phyloP scores from a whole-genome alignment of 2,888 invertebrate genomes.

The Prosapia bicincta region DNA sequence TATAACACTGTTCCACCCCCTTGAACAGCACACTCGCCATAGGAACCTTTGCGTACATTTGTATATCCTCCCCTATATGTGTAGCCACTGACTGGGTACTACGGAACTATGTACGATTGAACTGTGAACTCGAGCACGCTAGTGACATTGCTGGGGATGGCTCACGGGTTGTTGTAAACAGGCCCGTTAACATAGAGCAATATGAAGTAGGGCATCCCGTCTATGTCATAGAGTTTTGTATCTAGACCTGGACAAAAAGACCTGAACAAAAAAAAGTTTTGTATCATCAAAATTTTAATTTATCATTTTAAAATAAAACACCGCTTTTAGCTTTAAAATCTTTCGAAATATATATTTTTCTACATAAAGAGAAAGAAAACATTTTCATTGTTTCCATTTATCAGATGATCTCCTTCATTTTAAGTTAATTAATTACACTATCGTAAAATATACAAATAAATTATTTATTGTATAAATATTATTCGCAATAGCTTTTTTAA shows the following conservation, averaged over 20 bases:
- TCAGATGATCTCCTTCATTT: too few relatives aligned
- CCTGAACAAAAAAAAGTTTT: too few relatives aligned
- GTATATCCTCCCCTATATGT: slow-evolving; percentile 81
- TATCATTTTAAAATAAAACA: too few relatives aligned
- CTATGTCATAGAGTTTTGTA: slow-evolving; percentile 69
- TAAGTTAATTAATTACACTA: too few relatives aligned
- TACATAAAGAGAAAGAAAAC: too few relatives aligned
- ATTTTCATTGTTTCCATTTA: too few relatives aligned
- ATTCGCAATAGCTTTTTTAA: too few relatives aligned
- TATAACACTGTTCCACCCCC: slow-evolving; percentile 81
- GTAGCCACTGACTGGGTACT: slow-evolving; percentile 74
- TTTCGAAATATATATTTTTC: too few relatives aligned
- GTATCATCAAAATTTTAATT: too few relatives aligned
- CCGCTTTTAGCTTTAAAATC: too few relatives aligned
- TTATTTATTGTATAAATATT: too few relatives aligned
- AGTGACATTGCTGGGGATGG: slow-evolving; percentile 47
- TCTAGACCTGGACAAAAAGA: slow-evolving; percentile 61
- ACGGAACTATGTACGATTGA: slow-evolving; percentile 66
- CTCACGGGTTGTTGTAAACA: slow-evolving; percentile 62
- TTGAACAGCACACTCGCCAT: slow-evolving; percentile 39
- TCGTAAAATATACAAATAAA: too few relatives aligned
- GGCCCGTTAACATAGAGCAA: slow-evolving; percentile 75
- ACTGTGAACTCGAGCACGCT: slow-evolving; percentile 49
- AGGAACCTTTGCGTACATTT: slow-evolving; percentile 47
- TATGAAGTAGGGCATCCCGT: slow-evolving; percentile 71